Base-by-base conservation (phyloP, 2,113 vertebrate species). In the Oncorhynchus kisutch region DNA sequence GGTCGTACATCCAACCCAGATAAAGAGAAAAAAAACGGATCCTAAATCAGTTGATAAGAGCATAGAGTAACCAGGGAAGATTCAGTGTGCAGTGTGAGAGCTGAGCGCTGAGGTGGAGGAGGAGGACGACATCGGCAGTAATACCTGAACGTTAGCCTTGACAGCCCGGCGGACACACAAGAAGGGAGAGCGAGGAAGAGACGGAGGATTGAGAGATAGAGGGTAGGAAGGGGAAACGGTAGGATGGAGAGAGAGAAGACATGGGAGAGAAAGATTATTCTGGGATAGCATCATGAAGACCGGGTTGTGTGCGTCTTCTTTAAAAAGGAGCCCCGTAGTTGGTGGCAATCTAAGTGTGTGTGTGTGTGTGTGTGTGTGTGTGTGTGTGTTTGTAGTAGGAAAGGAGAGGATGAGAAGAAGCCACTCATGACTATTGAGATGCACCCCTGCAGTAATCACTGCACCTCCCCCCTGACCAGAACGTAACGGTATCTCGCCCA, bases 141-240 rank as follows among this genome's bases (percentile, higher is more conserved):
- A 86, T 92, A 93, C 91, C 91, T 92, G 91, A 82, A 88, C 78
- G 88, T 91, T 89, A 81, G 91, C 90, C 91, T 92, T 90, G 91
- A 67, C 89, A 86, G 86, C 84, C 90, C 87, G 82, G 87, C 84
- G 86, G 84, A 90, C 86, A 88, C 78, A 80, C 84, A 83, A 88
- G 77, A 84, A 62, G 60, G 77, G 81, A 45, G 39, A 11, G 9
- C 1, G 79, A 11, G 39, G 39, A 45, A 45, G 39, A 12, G 2
- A 11, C 39, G 39, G 0, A 45, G 9, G 39, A 45, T 9, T 11
- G 39, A 77, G 78, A 77, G 78, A 22, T 13, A 62, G 59, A 62
- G 59, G 59, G 59, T 9, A 80, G 75, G 24, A 78, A 82, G 84
- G 62, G 84, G 86, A 72, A 39, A 82, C 71, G 79, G 73, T 74